These are phyloP conservation scores for Cenopis cana DNA, from an alignment of 2,888 invertebrate species.

Conservation along the genomic window DNA sequence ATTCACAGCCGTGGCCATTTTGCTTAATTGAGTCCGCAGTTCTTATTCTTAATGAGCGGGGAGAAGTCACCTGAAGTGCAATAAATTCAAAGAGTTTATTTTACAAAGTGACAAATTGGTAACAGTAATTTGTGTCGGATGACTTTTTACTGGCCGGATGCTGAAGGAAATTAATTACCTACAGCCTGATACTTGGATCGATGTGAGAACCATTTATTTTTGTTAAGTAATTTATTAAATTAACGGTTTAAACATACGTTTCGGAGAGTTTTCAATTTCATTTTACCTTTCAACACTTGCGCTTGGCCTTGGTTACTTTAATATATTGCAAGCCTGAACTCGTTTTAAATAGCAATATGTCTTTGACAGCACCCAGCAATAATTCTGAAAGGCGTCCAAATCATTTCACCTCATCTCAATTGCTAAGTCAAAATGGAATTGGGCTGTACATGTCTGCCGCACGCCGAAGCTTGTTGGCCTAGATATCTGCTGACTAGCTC, in stretches of 20 bases:
- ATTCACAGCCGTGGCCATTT: constrained; percentile 8
- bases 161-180: not conserved
- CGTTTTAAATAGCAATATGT: not conserved
- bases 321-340: no score
- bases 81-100: constrained; percentile 32
- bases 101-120: constrained; percentile 25
- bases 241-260: no score
- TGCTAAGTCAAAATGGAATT: constrained; percentile 19
- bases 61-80: constrained; percentile 26
- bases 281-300: no score
- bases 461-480: constrained; percentile 22
- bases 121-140: constrained; percentile 14
- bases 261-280: no score
- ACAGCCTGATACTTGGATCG: no score
- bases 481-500: constrained; percentile 18
- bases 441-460: constrained; percentile 3
- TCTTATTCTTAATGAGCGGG: constrained; percentile 30
- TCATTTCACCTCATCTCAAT: not conserved
- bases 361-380: not conserved
- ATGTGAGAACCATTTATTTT: not conserved
- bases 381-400: not conserved
- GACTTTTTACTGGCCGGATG: constrained; percentile 4
- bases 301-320: no score
- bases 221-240: no score
- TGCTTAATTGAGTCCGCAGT: constrained; percentile 33